Base-by-base conservation (phyloP, 2,113 vertebrate species). In the Penelope pileata region DNA sequence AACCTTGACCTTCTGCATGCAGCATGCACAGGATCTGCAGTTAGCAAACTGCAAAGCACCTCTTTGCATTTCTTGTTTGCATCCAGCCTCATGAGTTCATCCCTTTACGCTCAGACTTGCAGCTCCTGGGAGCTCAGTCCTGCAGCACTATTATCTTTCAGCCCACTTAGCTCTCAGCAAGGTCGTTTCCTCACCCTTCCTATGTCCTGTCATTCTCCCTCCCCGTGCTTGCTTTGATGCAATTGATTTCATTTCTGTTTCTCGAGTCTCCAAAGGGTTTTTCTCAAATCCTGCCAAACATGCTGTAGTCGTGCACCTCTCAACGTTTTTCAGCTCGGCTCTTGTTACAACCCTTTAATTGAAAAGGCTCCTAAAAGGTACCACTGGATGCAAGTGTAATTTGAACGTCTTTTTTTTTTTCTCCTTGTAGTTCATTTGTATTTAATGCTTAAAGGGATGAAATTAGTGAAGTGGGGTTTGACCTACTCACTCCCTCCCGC, bases 91-190 rank as follows among this genome's bases (percentile, higher is more conserved):
- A 4, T 10, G 21, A 70, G 13, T 4, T 12, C 43, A 18, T n/a
- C 26, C 67, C 48, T 64, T 45, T 21, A 9, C 0, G 0, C 36
- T 22, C 29, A 27, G 75, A 12, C 23, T 43, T 21, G 21, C 3
- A 72, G 10, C 8, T 47, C 53, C 67, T 9, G 21, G 30, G 53
- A 43, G 42, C 23, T 6, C 36, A 58, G n/a, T 5, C 72, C 76
- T 29, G 18, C 59, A 67, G 86, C 42, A 12, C 14, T 19, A 1
- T 26, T 36, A 8, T 58, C 40, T 34, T 45, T 29, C 63, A 24
- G 59, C 1, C 62, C 72, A 1, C 34, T 70, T 19, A 43, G 86
- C 79, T 38, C 63, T 34, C 67, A 42, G 63, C 75, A 47, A 70
- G 72, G 72, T 75, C 67, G 9, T 12, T 50, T 47, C 76, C 59